Evolutionary conservation across 1,140 invertebrate genomes (phyloP), one percentile per base, ranked within the genome.

Genomic region (Pogonognathellus flavescens): DNA sequence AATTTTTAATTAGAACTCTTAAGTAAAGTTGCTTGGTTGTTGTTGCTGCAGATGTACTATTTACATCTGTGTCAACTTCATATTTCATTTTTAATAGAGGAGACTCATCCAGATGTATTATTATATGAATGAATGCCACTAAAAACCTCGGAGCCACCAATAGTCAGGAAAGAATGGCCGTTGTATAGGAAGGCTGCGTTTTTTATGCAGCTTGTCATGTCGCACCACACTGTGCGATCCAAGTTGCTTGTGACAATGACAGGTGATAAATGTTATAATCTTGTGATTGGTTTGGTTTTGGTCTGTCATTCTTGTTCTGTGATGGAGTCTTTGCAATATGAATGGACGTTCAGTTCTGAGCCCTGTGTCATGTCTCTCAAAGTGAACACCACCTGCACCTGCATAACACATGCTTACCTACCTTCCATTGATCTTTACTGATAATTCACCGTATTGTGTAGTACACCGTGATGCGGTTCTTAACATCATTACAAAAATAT

Each of bases 251-350:
- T 76, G 41, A 76, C 70, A 49, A 18, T 86, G 85, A 86, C 85
- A 84, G 59, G 81, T 83, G 85, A 86, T 86, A 80, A 86, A 86
- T 84, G 85, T 76, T 70, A 86, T 86, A 82, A 86, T 86, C 85
- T 86, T 83, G 80, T 86, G 85, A 86, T 86, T 86, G 85, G 85
- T 41, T 86, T 72, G 80, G 52, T 50, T 22, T 55, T 57, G 80
- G 80, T 20, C 25, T 81, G 50, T n/a, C 53, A 50, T 76, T 31
- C 14, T 31, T 31, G 70, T 50, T 49, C 31, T 50, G 25, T 49
- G 14, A 49, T 13, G 13, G 70, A 76, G 41, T 50, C 70, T 16
- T 18, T 49, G 22, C 41, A n/a, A 50, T 41, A 76, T 76, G 41
- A 49, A 49, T 49, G 70, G 13, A 76, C 14, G 31, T 18, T 18